Evolutionary conservation across 2,888 invertebrate genomes (phyloP).

Genomic region (Lycocerus yunnanus): DNA sequence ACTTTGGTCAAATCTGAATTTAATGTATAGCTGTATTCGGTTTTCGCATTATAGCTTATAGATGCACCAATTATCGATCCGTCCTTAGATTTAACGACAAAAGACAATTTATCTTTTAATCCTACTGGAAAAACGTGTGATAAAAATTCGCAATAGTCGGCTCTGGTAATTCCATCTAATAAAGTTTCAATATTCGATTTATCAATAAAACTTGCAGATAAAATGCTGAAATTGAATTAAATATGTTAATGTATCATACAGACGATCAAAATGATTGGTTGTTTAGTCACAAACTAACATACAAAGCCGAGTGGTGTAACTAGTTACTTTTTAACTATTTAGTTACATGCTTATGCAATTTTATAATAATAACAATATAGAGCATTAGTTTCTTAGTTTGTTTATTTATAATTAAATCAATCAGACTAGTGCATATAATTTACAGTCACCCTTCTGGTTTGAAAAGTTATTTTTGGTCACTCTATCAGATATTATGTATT

Average conservation of each 20-base stretch:
- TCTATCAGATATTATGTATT: no score
- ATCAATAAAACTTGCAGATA: conserved; percentile 81
- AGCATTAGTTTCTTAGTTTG: no score
- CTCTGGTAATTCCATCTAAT: conserved; percentile 69
- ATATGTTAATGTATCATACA: neutral
- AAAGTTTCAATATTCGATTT: conserved; percentile 86
- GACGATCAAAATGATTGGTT: no score
- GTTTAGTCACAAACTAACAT: neutral
- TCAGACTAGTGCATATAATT: no score
- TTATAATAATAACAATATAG: no score
- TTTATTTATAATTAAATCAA: no score
- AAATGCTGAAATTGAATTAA: conserved; percentile 67
- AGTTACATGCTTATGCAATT: no score
- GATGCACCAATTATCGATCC: conserved; percentile 67
- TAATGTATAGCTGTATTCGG: conserved; percentile 75
- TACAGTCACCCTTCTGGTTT: no score
- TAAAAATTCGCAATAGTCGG: conserved; percentile 70
- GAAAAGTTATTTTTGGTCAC: no score
- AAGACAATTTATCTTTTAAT: conserved; percentile 72
- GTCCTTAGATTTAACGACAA: conserved; percentile 64
- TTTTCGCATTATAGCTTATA: conserved; percentile 79
- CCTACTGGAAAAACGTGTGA: conserved; percentile 73
- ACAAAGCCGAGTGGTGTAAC: no score
- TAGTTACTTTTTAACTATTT: no score
- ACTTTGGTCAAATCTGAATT: conserved; percentile 70